Percentiles rank a stretch among this genome's conserved stretches.
phyloP scores from a whole-genome alignment of 2,113 vertebrate species.

The Hyla sarda region DNA sequence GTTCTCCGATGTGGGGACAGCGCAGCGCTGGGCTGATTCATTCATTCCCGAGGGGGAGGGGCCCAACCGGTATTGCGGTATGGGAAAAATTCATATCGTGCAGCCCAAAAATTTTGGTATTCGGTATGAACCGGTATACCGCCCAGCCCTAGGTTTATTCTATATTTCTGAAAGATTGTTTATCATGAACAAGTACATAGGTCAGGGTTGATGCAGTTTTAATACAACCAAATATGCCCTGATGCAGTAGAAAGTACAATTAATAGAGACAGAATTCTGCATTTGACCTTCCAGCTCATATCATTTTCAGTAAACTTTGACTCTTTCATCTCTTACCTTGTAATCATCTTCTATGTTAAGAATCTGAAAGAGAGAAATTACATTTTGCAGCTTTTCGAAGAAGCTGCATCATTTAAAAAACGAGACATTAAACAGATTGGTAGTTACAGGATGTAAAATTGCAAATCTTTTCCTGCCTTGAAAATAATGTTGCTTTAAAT shows the following conservation, averaged over 20 bases:
- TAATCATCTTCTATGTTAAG: slow-evolving; percentile 12
- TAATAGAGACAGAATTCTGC: not conserved
- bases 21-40: no score
- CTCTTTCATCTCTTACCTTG: slow-evolving; percentile 1
- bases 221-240: not conserved
- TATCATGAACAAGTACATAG: not conserved
- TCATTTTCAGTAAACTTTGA: not conserved
- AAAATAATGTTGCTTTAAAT: slow-evolving; percentile 50
- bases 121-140: no score
- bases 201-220: not conserved
- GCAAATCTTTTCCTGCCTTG: slow-evolving; percentile 49
- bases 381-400: slow-evolving; percentile 35
- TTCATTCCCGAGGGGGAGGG: no score
- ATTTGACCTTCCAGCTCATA: slow-evolving; percentile 15
- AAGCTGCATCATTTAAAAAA: slow-evolving; percentile 30
- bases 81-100: no score
- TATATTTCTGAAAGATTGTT: not conserved
- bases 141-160: no score
- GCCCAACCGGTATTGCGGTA: no score
- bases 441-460: slow-evolving; percentile 50
- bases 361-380: not conserved
- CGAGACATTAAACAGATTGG: slow-evolving; percentile 29
- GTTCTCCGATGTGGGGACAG: no score
- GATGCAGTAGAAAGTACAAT: not conserved
- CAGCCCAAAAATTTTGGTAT: no score